phyloP scores from a whole-genome alignment of 2,113 vertebrate species.

The Eidolon helvum region DNA sequence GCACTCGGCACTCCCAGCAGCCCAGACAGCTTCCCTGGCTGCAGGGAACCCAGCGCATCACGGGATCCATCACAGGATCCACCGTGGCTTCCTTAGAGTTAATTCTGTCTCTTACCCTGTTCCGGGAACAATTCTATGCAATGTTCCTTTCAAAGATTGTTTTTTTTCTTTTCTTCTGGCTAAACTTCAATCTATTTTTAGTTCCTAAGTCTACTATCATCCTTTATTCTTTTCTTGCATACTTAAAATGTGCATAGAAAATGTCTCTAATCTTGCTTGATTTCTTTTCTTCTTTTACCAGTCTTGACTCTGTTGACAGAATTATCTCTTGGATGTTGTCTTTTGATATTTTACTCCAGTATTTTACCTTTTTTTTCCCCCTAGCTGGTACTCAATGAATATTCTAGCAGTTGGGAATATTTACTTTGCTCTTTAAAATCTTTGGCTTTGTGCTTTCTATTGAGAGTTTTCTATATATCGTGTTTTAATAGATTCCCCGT shows the following conservation, averaged over 20 bases:
- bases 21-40: neutral
- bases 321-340: neutral
- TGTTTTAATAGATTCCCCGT: neutral
- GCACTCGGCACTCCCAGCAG: neutral
- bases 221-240: neutral
- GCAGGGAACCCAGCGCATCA: fast-evolving
- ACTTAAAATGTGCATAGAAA: neutral
- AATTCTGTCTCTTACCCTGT: neutral
- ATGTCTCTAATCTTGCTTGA: constrained; percentile 36
- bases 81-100: neutral
- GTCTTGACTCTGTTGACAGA: constrained; percentile 25
- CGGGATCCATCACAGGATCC: fast-evolving
- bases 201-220: neutral
- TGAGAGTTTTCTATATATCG: neutral
- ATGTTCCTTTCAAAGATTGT: neutral
- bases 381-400: neutral
- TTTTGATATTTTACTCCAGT: constrained; percentile 22
- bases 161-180: neutral
- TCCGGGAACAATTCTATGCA: neutral
- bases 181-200: constrained; percentile 41
- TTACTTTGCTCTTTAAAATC: constrained; percentile 42
- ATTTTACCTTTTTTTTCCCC: neutral
- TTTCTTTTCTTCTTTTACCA: neutral
- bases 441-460: neutral
- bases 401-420: neutral